These are phyloP conservation scores for Phoronis australis DNA, from an alignment of 2,888 invertebrate species.

Conservation along the genomic window DNA sequence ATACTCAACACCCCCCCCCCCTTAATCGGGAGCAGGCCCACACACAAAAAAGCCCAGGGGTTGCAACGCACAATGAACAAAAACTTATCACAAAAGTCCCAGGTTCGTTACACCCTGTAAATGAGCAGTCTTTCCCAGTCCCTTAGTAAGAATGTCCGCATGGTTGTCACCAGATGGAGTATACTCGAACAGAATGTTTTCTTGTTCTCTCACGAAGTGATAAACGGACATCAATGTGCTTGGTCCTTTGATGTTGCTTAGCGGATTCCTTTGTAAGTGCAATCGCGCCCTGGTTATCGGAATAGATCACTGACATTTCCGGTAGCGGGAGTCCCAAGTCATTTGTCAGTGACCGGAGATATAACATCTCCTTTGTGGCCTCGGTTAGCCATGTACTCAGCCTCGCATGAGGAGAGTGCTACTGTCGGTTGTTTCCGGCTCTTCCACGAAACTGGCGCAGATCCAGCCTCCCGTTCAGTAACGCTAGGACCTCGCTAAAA, in stretches of 20 bases:
- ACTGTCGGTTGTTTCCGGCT: conserved; percentile 15
- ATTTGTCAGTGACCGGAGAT: conserved; percentile 8
- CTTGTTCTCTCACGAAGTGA: conserved; percentile 12
- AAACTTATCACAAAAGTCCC: no score
- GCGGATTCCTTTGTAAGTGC: not conserved
- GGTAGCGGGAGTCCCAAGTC: conserved; percentile 1
- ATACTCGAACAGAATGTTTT: not conserved
- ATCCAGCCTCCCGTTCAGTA: no score
- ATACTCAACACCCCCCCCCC: no score
- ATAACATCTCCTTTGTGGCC: conserved; percentile 18
- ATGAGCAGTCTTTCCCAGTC: no score
- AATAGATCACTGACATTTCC: not conserved
- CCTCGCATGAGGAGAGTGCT: conserved; percentile 20
- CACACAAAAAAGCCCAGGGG: no score
- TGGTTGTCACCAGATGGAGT: not conserved
- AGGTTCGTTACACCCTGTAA: no score
- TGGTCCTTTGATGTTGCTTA: conserved; percentile 8
- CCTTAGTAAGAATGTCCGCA: not conserved
- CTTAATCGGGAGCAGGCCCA: no score
- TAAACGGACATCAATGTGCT: conserved; percentile 19
- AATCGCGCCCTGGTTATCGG: not conserved
- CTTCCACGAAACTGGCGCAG: conserved; percentile 11
- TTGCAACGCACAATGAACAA: no score
- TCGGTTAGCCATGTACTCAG: conserved; percentile 22
- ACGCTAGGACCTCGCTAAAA: no score